Percentiles rank a stretch among this genome's conserved stretches.
phyloP scores from a whole-genome alignment of 2,113 vertebrate species.

The Oryzias javanicus region DNA sequence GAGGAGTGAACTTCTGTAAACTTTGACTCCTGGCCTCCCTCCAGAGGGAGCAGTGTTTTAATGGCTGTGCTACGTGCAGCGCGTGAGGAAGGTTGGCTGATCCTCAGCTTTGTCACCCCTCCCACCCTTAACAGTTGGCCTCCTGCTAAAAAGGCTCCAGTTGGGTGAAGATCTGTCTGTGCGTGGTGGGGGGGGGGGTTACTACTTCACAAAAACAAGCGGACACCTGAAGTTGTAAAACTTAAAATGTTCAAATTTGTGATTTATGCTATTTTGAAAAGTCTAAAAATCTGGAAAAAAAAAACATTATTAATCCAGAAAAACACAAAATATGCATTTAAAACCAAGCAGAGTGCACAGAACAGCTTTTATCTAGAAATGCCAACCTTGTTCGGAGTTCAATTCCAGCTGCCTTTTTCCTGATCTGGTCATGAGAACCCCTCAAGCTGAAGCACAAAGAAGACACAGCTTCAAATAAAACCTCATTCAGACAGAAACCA shows the following conservation, averaged over 20 bases:
- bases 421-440: conserved; percentile 31
- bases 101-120: conserved; percentile 54
- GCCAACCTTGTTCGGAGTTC: conserved; percentile 9
- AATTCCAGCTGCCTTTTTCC: conserved; percentile 24
- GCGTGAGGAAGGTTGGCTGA: conserved; percentile 71
- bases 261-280: not conserved
- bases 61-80: conserved; percentile 79
- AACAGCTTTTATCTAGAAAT: conserved; percentile 21
- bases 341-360: not conserved
- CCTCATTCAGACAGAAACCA: not conserved
- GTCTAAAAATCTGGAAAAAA: not conserved
- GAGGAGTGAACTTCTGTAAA: conserved; percentile 72
- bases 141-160: conserved; percentile 46
- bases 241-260: too few species aligned
- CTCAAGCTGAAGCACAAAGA: conserved; percentile 9
- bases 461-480: conserved; percentile 10
- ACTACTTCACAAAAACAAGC: too few species aligned
- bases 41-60: conserved; percentile 77
- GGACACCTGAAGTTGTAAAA: too few species aligned
- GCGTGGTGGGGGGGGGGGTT: not conserved
- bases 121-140: conserved; percentile 47
- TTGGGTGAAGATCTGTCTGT: conserved; percentile 55
- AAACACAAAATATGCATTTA: not conserved
- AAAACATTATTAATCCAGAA: not conserved
- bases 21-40: conserved; percentile 72